These are phyloP conservation scores for Ailuropoda melanoleuca DNA, from an alignment of 2,113 vertebrate species.

Conservation along the genomic window DNA sequence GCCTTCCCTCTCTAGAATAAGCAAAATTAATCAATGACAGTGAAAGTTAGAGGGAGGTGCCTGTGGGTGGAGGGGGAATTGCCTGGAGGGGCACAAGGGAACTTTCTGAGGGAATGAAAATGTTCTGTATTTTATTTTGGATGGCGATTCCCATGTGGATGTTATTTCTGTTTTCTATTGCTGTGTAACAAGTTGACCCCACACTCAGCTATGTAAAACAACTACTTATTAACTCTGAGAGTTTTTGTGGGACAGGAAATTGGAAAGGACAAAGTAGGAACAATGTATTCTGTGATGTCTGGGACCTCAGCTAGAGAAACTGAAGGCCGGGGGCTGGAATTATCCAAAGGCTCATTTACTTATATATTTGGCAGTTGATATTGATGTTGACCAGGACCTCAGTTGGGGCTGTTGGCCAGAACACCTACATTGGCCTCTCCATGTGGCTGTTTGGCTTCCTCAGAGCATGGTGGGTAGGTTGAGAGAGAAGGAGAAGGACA, in stretches of 20 bases:
- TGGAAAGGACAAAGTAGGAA: not conserved
- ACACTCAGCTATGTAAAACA: not conserved
- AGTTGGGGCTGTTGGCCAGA: not conserved
- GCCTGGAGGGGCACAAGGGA: not conserved
- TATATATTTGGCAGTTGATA: not conserved
- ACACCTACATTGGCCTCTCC: not conserved
- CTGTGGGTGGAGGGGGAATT: not conserved
- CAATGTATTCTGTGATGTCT: not conserved
- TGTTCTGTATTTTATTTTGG: not conserved
- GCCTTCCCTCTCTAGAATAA: not conserved
- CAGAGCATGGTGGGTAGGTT: not conserved
- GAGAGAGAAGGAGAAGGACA: too few species aligned
- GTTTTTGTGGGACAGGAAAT: not conserved
- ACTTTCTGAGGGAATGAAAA: not conserved
- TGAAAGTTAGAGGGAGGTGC: not conserved
- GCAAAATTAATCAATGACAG: not conserved
- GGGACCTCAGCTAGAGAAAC: not conserved
- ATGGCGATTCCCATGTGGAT: not conserved
- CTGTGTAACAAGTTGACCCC: not conserved
- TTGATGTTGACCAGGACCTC: not conserved
- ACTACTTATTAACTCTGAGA: not conserved
- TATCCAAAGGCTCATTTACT: not conserved
- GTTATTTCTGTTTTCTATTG: not conserved
- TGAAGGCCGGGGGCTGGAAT: not conserved
- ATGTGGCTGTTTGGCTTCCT: not conserved